These are phyloP conservation scores for Trachelus stipa DNA, from an alignment of 2,888 invertebrate species.

Conservation along the genomic window DNA sequence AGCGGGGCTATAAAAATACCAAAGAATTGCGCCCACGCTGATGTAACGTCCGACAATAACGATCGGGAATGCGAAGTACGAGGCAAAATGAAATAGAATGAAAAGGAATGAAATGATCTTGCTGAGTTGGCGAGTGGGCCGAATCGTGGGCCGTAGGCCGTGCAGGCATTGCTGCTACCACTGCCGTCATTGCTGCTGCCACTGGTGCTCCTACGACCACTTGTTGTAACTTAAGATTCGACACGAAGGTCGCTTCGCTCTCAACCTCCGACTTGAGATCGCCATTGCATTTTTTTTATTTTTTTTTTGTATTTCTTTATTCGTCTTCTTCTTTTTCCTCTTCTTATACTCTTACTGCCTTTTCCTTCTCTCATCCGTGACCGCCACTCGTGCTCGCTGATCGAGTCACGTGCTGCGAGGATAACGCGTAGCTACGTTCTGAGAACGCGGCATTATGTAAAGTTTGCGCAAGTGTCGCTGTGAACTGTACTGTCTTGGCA, in stretches of 20 bases:
- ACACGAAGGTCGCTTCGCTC: constrained; percentile 46
- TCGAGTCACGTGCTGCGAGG: constrained; percentile 2
- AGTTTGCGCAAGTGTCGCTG: background rate
- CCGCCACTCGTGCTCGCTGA: background rate
- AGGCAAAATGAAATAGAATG: constrained; percentile 10
- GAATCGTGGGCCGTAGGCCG: constrained; percentile 26
- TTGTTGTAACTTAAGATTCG: constrained; percentile 54
- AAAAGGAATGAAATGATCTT: constrained; percentile 21
- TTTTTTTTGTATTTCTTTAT: background rate
- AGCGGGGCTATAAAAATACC: constrained; percentile 22
- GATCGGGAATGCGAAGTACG: constrained; percentile 3
- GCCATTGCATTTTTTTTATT: background rate
- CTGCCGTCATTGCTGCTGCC: constrained; percentile 9
- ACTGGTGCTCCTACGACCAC: constrained; percentile 42
- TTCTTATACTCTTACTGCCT: background rate
- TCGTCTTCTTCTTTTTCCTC: background rate
- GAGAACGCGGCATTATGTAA: constrained; percentile 9
- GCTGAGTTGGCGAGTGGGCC: constrained; percentile 19
- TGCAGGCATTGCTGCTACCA: constrained; percentile 2
- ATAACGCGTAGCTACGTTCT: background rate
- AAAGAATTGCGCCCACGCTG: constrained; percentile 27
- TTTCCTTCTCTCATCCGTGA: background rate
- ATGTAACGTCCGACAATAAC: constrained; percentile 13
- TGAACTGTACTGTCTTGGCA: background rate
- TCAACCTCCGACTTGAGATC: constrained; percentile 11